Conservation (phyloP, 2,113 vertebrate species). For the Climacteris rufus region DNA sequence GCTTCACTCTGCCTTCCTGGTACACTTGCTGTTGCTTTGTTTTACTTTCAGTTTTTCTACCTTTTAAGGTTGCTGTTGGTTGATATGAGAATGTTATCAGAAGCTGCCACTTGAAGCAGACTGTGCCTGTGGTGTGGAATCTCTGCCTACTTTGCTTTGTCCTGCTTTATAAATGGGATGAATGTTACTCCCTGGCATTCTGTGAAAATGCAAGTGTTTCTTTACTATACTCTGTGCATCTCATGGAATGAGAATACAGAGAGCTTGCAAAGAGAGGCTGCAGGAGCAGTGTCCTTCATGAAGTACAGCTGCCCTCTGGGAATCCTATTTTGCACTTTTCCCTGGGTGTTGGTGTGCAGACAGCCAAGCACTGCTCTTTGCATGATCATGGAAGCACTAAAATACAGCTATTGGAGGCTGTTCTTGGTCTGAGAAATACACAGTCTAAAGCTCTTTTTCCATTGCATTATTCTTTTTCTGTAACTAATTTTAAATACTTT, state of each 20-base stretch:
- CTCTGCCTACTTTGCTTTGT: background rate
- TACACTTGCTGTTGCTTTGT: conserved; percentile 43
- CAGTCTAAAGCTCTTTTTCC: background rate
- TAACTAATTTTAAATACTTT: background rate
- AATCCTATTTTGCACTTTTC: background rate
- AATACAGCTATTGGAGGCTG: background rate
- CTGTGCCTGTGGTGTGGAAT: background rate
- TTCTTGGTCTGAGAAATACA: background rate
- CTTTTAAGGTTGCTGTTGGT: conserved; percentile 21
- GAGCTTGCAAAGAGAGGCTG: background rate
- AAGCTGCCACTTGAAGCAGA: background rate
- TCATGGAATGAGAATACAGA: background rate
- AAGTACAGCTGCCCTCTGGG: background rate
- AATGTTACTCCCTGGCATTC: background rate
- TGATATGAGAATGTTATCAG: background rate
- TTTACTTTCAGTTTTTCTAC: conserved; percentile 56
- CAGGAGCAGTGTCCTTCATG: background rate
- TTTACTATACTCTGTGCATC: background rate
- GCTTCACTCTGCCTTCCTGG: conserved; percentile 23
- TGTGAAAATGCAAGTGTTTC: background rate
- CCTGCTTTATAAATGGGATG: background rate
- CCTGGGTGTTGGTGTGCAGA: background rate
- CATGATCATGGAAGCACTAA: background rate
- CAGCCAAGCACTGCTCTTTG: background rate
- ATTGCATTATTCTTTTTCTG: background rate